Conservation (phyloP, 2,113 vertebrate genomes). For the Amphilophus citrinellus region DNA sequence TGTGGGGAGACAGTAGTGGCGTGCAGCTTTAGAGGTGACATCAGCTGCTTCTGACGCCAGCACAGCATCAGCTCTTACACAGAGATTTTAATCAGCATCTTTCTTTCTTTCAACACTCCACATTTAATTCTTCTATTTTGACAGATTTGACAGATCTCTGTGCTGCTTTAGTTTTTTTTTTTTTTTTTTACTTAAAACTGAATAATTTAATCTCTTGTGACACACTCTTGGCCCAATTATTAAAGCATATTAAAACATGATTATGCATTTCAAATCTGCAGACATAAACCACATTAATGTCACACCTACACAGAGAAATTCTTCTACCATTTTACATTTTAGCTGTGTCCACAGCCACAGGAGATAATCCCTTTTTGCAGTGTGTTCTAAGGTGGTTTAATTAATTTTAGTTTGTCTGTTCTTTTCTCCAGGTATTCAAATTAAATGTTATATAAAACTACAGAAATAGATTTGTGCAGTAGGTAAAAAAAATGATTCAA, state of each 20-base stretch:
- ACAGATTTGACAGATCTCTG: not conserved
- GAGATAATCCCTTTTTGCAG: not conserved
- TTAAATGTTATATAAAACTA: slow-evolving; percentile 10
- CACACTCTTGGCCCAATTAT: not conserved
- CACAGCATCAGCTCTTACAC: slow-evolving; percentile 28
- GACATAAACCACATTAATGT: slow-evolving; percentile 3
- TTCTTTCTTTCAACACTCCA: not conserved
- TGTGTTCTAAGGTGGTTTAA: not conserved
- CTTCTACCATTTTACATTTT: not conserved
- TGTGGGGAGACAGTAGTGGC: not conserved
- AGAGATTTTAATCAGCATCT: not conserved
- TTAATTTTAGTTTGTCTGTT: not conserved
- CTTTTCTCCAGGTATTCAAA: not conserved
- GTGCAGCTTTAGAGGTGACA: slow-evolving; percentile 60
- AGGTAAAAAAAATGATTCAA: not conserved
- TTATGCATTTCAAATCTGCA: not conserved
- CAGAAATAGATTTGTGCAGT: not conserved
- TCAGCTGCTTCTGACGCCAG: slow-evolving; percentile 69
- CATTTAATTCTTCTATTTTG: not conserved
- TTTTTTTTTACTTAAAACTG: not conserved
- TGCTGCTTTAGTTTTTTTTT: not conserved
- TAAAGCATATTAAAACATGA: slow-evolving; percentile 1
- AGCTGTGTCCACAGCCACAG: not conserved
- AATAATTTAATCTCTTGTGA: not conserved
- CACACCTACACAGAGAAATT: not conserved